Conservation (phyloP, 2,797 vertebrate species). For the Anguilla marmorata region DNA sequence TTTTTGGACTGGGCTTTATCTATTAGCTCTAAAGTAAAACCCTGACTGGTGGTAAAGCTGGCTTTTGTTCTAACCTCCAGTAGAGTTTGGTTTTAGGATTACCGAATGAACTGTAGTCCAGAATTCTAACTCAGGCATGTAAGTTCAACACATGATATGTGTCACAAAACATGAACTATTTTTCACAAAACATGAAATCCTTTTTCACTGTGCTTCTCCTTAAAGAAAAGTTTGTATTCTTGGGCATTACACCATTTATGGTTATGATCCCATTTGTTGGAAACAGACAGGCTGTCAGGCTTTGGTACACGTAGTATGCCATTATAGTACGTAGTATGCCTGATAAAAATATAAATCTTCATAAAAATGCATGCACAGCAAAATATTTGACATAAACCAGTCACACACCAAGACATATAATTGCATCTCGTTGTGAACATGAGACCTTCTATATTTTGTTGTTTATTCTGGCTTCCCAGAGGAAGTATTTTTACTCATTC, state of each 20-base stretch:
- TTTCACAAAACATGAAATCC: background rate
- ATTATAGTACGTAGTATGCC: background rate
- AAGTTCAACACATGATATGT: background rate
- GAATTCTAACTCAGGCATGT: background rate
- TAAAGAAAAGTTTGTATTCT: background rate
- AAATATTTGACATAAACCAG: background rate
- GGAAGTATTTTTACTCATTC: constrained; percentile 2
- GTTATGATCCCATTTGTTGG: background rate
- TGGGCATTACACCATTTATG: background rate
- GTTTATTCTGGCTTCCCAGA: background rate
- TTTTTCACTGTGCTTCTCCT: background rate
- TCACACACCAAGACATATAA: too few relatives aligned
- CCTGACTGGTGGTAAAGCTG: background rate
- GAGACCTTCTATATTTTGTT: background rate
- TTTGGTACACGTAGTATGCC: too few relatives aligned
- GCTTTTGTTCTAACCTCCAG: background rate
- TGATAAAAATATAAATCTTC: too few relatives aligned
- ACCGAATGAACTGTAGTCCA: background rate
- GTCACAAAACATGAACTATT: background rate
- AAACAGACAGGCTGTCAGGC: background rate
- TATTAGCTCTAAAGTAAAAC: too few relatives aligned
- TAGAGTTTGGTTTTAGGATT: background rate
- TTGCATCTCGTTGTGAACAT: background rate
- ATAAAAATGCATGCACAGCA: background rate
- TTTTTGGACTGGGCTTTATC: too few relatives aligned